Evolutionary conservation across 30 jellyfish, hydroid and myxozoan genomes (phyloP).

Genomic region (Hydra vulgaris): DNA sequence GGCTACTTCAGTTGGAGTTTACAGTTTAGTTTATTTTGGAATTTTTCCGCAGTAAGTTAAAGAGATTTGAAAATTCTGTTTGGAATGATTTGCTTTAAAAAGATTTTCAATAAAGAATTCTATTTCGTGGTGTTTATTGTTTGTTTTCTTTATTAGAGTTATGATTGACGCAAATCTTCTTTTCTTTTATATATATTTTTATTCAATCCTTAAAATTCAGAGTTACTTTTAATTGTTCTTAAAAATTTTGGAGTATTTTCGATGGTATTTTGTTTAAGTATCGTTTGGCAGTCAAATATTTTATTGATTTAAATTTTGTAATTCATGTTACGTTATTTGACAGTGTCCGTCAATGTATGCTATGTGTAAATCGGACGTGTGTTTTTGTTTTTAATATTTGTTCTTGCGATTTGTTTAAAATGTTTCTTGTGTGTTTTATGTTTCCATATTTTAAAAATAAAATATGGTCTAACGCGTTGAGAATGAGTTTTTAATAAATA

Average conservation of each 20-base stretch:
- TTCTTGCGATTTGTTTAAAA: background rate
- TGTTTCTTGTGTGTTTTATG: background rate
- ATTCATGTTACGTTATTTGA: background rate
- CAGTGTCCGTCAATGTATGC: background rate
- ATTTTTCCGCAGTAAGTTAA: background rate
- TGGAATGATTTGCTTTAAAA: background rate
- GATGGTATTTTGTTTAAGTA: background rate
- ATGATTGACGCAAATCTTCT: background rate
- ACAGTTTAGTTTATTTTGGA: background rate
- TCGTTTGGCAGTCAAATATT: background rate
- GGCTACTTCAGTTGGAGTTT: slow-evolving; percentile 4
- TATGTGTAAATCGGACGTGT: background rate
- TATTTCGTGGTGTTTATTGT: background rate
- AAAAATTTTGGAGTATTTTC: background rate
- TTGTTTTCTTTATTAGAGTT: background rate
- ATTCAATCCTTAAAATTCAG: background rate
- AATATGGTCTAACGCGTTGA: background rate
- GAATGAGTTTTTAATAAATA: no score
- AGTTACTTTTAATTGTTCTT: background rate
- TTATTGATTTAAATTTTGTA: background rate
- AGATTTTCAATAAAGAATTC: background rate
- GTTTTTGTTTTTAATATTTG: background rate
- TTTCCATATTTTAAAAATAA: background rate
- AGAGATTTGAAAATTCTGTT: background rate
- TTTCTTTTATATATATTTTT: background rate